Evolutionary conservation across 2,113 vertebrate species (phyloP), one percentile per base, ranked within the genome.

Genomic region (Epinephelus moara): DNA sequence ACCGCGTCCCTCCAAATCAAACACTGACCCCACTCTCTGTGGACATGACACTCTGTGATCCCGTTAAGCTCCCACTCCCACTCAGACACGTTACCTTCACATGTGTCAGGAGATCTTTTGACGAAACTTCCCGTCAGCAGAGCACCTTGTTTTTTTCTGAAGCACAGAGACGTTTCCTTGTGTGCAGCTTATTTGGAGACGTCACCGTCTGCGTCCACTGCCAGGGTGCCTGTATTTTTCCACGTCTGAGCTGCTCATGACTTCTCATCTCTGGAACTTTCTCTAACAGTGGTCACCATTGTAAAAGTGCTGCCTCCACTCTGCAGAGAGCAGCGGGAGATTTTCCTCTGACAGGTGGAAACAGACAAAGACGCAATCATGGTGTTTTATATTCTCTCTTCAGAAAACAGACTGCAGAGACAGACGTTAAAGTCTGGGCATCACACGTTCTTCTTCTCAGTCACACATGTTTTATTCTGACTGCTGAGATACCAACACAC

Each of bases 161-260:
- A 56, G 64, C 19, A 77, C 68, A 85, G 76, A 93, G 81, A 89
- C n/a, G 85, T 75, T 56, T 91, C 85, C 84, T 91, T 91, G 86
- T 94, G 80, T 3, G 13, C 60, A 42, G 70, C 49, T 61, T 74
- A 17, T 90, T 89, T 78, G 60, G 62, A 88, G 80, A 83, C 81
- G 73, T 88, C 87, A 80, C 33, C 4, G 55, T 77, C 63, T 62
- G 11, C 45, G 33, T 59, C 47, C 52, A 60, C 74, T 80, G 86
- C 82, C 90, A 88, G 87, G 6, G 17, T 55, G 57, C 42, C 85
- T 88, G 89, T 90, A 91, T 50, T 93, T 94, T 95, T 94, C 93
- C 92, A 91, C 25, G n/a, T 81, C 70, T 19, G 9, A 62, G 63
- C 64, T 25, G 62, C 70, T 56, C 70, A 75, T 75, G 62, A 63